phyloP scores from a whole-genome alignment of 2,888 invertebrate genomes.

The Tinea semifulvella region DNA sequence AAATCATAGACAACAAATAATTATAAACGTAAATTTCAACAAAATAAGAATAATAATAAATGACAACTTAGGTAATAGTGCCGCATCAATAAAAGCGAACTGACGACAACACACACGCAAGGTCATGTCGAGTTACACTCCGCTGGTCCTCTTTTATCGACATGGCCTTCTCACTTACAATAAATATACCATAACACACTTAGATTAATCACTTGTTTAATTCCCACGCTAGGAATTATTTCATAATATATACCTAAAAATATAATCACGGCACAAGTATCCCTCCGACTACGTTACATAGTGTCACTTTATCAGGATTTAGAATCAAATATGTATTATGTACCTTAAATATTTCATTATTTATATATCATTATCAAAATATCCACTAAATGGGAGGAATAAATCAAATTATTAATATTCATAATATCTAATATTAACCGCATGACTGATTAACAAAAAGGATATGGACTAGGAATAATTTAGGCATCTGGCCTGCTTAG shows the following conservation, averaged over 20 bases:
- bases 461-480: constrained; percentile 68
- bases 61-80: constrained; percentile 59
- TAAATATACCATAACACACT: constrained; percentile 63
- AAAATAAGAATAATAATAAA: constrained; percentile 50
- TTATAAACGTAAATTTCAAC: constrained; percentile 61
- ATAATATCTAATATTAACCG: constrained; percentile 58
- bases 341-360: constrained; percentile 68
- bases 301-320: constrained; percentile 68
- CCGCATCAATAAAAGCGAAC: constrained; percentile 68
- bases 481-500: constrained; percentile 61
- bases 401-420: constrained; percentile 66
- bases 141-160: constrained; percentile 63
- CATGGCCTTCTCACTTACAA: constrained; percentile 65
- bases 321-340: constrained; percentile 69
- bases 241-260: constrained; percentile 68
- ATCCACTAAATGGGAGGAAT: constrained; percentile 69
- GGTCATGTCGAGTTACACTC: constrained; percentile 58
- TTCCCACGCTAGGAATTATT: constrained; percentile 68
- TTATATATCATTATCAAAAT: constrained; percentile 69
- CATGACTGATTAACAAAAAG: constrained; percentile 68
- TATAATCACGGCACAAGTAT: constrained; percentile 69
- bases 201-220: constrained; percentile 68
- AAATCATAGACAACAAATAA: constrained; percentile 63
- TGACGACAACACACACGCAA: constrained; percentile 56
- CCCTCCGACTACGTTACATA: constrained; percentile 68